Evolutionary conservation across 2,888 invertebrate species (phyloP), one percentile per base, ranked within the genome.

Genomic region (Pseudolycoriella hygida): DNA sequence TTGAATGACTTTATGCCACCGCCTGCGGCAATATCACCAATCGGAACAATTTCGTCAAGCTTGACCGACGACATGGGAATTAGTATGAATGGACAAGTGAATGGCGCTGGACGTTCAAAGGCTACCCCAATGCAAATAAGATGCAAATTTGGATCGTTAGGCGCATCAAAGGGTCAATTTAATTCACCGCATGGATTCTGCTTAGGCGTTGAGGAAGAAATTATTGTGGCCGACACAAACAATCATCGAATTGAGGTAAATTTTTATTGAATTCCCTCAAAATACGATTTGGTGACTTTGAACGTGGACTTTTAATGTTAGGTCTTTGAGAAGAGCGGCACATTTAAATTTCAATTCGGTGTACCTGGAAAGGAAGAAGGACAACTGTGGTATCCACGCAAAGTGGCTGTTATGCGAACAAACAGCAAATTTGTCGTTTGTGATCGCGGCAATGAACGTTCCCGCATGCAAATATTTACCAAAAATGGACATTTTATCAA

Each of bases 141-240:
- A 44, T 86, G 83, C 67, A 93, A 93, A 67, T 94, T 94, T 66
- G 94, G 94, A 11, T 88, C 89, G 55, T 71, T 94, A 51, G 94
- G 94, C 20, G 84, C 89, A 20, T 83, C 83, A 50, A 89, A 89
- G 61, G 86, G 88, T 17, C 93, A 94, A 67, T 94, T 96, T 58
- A 93, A 92, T 67, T 93, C 94, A 1, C 94, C 94, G 1, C 94
- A 96, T 65, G 94, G 94, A 40, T 96, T 96, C 65, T 96, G 94
- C 59, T 73, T 96, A 50, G 93, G 94, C 31, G 74, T 82, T 44
- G 92, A 93, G 57, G 93, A 94, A 62, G 93, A 94, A 59, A 93
- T 96, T 53, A 86, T 94, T 56, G 93, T 94, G 17, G 94, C 93
- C 38, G 89, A 94, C 62, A 94, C 94, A 4, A 92, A 94, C 62